Conservation (phyloP, 2,797 vertebrate genomes). For the Champsocephalus gunnari region DNA sequence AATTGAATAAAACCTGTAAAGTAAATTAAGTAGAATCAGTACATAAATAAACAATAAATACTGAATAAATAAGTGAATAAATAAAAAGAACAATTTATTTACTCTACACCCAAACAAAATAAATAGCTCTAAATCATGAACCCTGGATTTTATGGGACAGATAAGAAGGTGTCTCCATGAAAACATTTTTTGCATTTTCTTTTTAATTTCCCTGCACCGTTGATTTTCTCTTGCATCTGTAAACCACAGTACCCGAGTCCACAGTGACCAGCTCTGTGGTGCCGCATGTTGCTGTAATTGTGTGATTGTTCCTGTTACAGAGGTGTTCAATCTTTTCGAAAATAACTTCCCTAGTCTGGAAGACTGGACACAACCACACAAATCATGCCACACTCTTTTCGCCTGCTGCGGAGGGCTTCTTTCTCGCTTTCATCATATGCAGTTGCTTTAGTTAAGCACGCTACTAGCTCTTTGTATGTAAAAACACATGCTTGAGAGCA, state of each 20-base stretch:
- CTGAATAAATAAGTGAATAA: constrained; percentile 85
- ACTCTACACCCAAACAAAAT: constrained; percentile 77
- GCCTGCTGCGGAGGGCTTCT: constrained; percentile 31
- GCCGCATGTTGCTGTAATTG: constrained; percentile 58
- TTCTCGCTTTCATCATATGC: constrained; percentile 31
- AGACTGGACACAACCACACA: constrained; percentile 66
- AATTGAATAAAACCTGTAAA: constrained; percentile 74
- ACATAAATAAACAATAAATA: constrained; percentile 87
- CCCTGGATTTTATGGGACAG: constrained; percentile 64
- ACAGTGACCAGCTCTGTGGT: constrained; percentile 81
- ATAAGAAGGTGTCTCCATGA: constrained; percentile 63
- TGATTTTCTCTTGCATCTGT: constrained; percentile 42
- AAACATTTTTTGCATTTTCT: constrained; percentile 40
- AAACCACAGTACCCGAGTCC: constrained; percentile 63
- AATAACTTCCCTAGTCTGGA: constrained; percentile 44
- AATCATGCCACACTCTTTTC: constrained; percentile 61
- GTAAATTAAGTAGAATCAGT: constrained; percentile 72
- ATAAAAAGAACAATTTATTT: constrained; percentile 76
- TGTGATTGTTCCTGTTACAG: constrained; percentile 42
- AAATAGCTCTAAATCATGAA: constrained; percentile 75
- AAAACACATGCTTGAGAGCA: constrained; percentile 50
- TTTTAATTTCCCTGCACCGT: constrained; percentile 61
- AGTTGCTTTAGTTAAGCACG: constrained; percentile 42
- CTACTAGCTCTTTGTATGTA: constrained; percentile 37
- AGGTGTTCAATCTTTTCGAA: constrained; percentile 50